Conservation (phyloP, 2,113 vertebrate species). For the Pelecanoides urinatrix region DNA sequence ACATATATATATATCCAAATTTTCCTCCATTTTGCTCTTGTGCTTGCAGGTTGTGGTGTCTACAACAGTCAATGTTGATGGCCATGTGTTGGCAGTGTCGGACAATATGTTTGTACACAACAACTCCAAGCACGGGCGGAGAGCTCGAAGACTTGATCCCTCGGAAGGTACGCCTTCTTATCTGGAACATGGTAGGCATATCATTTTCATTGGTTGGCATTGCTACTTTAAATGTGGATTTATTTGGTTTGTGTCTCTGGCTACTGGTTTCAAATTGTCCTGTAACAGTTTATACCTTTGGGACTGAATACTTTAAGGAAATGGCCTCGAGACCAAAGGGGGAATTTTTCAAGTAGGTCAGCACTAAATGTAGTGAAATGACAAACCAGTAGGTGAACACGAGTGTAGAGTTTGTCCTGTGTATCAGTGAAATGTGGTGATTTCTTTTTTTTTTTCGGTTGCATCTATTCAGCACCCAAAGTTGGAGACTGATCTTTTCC, state of each 20-base stretch:
- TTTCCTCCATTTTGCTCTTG: constrained; percentile 59
- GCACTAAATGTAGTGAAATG: background rate
- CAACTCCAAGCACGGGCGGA: constrained; percentile 93
- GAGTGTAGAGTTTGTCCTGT: background rate
- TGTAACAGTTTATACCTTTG: background rate
- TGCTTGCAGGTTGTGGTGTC: constrained; percentile 91
- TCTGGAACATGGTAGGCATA: constrained; percentile 90
- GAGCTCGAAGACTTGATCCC: constrained; percentile 91
- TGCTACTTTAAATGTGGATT: constrained; percentile 71
- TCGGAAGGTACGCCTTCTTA: constrained; percentile 93
- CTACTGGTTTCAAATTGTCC: constrained; percentile 7
- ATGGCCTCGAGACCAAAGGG: background rate
- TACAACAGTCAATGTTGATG: constrained; percentile 96
- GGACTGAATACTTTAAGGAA: background rate
- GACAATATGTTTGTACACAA: constrained; percentile 99
- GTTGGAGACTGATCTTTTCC: background rate
- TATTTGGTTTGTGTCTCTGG: constrained; percentile 51
- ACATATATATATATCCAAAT: constrained; percentile 20
- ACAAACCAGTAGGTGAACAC: background rate
- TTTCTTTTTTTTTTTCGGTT: background rate
- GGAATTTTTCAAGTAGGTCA: background rate
- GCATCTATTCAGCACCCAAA: background rate
- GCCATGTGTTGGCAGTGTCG: constrained; percentile 94
- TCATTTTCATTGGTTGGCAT: constrained; percentile 80
- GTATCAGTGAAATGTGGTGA: background rate